Evolutionary conservation across 2,888 invertebrate genomes (phyloP).

Genomic region (Amphipoea oculea): DNA sequence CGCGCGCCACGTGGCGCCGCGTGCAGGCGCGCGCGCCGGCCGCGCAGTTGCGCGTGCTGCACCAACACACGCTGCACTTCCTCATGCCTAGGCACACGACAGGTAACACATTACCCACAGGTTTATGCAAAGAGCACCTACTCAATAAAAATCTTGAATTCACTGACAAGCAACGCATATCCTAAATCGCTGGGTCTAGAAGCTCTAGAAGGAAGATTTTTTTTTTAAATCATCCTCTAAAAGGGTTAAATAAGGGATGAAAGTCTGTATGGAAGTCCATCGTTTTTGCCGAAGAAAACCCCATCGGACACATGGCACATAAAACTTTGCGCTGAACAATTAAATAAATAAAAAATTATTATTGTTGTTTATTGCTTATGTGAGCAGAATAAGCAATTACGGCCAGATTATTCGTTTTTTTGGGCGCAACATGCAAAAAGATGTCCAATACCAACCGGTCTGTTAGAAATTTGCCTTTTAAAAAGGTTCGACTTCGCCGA

Average conservation of each 20-base stretch:
- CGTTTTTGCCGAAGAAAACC: neutral
- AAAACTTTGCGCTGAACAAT: neutral
- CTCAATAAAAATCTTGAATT: neutral
- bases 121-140: neutral
- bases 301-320: neutral
- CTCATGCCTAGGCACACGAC: conserved; percentile 79
- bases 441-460: neutral
- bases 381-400: neutral
- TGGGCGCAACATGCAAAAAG: neutral
- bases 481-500: neutral
- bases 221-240: neutral
- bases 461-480: neutral
- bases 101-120: conserved; percentile 61
- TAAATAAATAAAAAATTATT: no score
- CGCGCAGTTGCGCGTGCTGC: conserved; percentile 83
- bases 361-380: no score
- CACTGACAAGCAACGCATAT: neutral
- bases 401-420: neutral
- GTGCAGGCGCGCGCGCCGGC: conserved; percentile 77
- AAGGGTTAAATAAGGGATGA: neutral
- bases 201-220: neutral
- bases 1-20: conserved; percentile 73
- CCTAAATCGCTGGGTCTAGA: neutral
- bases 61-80: conserved; percentile 85
- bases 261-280: neutral